phyloP scores from a whole-genome alignment of 2,797 vertebrate species.

The Rhabdophis nuchalis region DNA sequence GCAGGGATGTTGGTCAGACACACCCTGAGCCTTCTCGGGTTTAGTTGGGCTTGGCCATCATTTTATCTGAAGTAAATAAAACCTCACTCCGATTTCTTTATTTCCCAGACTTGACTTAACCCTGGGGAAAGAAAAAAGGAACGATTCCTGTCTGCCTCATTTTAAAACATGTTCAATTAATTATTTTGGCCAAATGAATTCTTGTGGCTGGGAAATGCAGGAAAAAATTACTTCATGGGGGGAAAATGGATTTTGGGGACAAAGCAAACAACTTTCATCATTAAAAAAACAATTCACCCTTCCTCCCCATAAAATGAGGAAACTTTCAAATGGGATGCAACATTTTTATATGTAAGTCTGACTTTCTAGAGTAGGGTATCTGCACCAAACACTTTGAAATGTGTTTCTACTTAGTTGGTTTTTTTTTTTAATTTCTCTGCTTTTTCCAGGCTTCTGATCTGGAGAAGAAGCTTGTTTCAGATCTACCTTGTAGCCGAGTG shows the following conservation, averaged over 20 bases:
- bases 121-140: slow-evolving; percentile 45
- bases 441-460: neutral
- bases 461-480: neutral
- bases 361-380: neutral
- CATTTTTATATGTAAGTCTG: neutral
- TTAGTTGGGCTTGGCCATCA: slow-evolving; percentile 46
- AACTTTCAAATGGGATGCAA: neutral
- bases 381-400: neutral
- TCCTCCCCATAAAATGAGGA: neutral
- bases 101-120: slow-evolving; percentile 41
- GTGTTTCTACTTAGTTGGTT: neutral
- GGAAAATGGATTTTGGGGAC: slow-evolving; percentile 12
- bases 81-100: slow-evolving; percentile 24
- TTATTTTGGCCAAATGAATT: slow-evolving; percentile 32
- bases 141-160: slow-evolving; percentile 36
- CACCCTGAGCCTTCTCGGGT: slow-evolving; percentile 49
- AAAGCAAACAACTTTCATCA: slow-evolving; percentile 29
- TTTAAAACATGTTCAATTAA: slow-evolving; percentile 15
- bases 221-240: slow-evolving; percentile 5
- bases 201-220: slow-evolving; percentile 26
- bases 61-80: slow-evolving; percentile 56
- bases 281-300: rapidly evolving
- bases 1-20: slow-evolving; percentile 52
- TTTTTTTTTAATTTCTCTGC: neutral
- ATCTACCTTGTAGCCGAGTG: neutral